Evolutionary conservation across 2,888 invertebrate species (phyloP), one percentile per base, ranked within the genome.

Genomic region (Azorinus chamasolen): DNA sequence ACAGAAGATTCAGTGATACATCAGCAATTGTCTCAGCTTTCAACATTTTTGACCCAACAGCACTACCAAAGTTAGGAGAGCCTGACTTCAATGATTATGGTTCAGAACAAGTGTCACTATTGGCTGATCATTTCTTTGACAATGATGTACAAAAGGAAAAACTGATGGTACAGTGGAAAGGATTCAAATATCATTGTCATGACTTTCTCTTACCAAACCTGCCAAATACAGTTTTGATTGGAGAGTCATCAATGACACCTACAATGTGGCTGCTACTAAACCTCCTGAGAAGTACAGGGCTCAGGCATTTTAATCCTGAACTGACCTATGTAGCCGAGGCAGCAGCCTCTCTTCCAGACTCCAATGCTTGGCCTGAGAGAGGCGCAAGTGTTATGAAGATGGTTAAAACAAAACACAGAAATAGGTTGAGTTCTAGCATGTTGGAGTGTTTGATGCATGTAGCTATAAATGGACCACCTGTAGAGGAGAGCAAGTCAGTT

Each of bases 331-430:
- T 79, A 5, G 68, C 71, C 32, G 79, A 76, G 27, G 68, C 66
- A 18, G 64, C 63, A 43, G 53, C 64, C 0, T 73, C 73, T 43
- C 24, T 79, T 2, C 76, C 79, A 16, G 73, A 76, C 0, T 70
- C 73, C 4, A 83, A 83, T 73, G 79, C 82, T 5, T 83, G 82
- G 79, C 76, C 82, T 51, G 76, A 83, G 24, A 76, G 79, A 62
- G 82, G 76, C 8, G 73, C 70, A 14, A 79, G 78, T 66, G 51
- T 71, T 1, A 20, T 79, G 22, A 82, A 32, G 10, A 32, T 32
- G 4, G 32, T 32, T 4, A 32, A 32, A 32, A 32, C 32, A 32
- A 32, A 32, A 79, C 75, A 50, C 1, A 51, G 72, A 22, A 74
- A 62, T 39, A 57, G 65, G 55, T 66, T 73, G 10, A 20, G 53